Base-by-base conservation (phyloP, 2,797 vertebrate species). In the Epinephelus coioides region DNA sequence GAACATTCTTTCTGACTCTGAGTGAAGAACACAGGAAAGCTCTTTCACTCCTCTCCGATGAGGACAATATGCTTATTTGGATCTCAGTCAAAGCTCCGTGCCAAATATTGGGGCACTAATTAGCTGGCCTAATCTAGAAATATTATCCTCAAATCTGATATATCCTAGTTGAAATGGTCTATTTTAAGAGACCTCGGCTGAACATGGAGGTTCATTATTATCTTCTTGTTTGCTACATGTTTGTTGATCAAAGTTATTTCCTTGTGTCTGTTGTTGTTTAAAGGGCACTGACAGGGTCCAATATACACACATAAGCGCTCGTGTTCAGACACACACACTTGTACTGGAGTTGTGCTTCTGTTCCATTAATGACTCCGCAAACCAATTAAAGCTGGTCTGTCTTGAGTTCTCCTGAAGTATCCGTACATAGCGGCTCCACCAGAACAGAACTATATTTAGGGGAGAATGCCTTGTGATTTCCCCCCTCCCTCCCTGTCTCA, bases 11-110 rank as follows among this genome's bases (percentile, higher is more conserved):
- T 82, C 86, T 38, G 73, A 87, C 83, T 89, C 85, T 51, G 86
- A 91, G 87, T 51, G 62, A 87, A 82, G 86, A 89, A 91, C 88
- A 90, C 76, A 87, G 79, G 73, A 78, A 83, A 83, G 77, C 82
- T 85, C 76, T 81, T 66, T 85, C 73, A 68, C 85, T 86, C 57
- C 76, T 88, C 61, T 46, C 57, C 86, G 38, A 81, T 27, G 78
- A 90, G 90, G 88, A 93, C 92, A 95, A 94, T 93, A 93, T 94
- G 92, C 72, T 91, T 88, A 84, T 93, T 94, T 94, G 89, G 91
- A 91, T 66, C 87, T 46, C 69, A 75, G 76, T 91, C 92, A 93
- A 91, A 82, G 74, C 11, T 0, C 46, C 1, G 54, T 78, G 88
- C 91, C 91, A 93, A 82, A 87, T 92, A 92, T 85, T 40, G 86